Base-by-base conservation (phyloP, 2,888 invertebrate genomes). In the Cartodere bifasciata region DNA sequence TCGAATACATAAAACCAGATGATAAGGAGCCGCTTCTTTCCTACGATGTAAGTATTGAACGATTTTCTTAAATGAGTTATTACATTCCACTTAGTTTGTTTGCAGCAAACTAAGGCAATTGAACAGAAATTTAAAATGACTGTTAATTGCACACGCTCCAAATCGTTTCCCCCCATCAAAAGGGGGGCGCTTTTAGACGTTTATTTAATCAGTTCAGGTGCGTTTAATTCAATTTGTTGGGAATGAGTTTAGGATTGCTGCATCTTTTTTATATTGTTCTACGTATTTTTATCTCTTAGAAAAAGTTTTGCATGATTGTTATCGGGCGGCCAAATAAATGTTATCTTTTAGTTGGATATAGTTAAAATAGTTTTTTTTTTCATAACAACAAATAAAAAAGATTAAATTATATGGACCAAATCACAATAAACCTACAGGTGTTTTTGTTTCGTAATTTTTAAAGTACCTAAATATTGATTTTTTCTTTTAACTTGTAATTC, bases 121-220 rank as follows among this genome's bases (percentile, higher is more conserved):
- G 83, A 84, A 72, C 72, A 70, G 59, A 75, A 74, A 57, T 65
- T 82, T 62, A 70, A 69, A 59, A 66, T 71, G 57, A 71, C 72
- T 58, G 67, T 82, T 68, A 72, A 73, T 62, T 75, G 78, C 58
- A 67, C 69, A 59, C 74, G 81, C 60, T 72, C 80, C 58, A 84
- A 84, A 68, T 68, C 76, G 60, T 75, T 85, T 57, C 84, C 84
- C 55, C 72, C 82, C 45, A 72, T 85, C 62, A 81, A 79, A 68
- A 70, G 84, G 60, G 84, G 83, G 60, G 77, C 78, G 64, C 70
- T 72, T 62, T 73, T 78, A 63, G 84, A 85, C 66, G 77, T 82
- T 56, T 85, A 84, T 68, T 72, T 83, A 63, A 82, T 81, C 64
- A 81, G 81, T 63, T 82, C 84, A 84, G 85, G 85, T 85, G 72